Evolutionary conservation across 2,113 vertebrate genomes (phyloP), one percentile per base, ranked within the genome.

Genomic region (Bubo bubo): DNA sequence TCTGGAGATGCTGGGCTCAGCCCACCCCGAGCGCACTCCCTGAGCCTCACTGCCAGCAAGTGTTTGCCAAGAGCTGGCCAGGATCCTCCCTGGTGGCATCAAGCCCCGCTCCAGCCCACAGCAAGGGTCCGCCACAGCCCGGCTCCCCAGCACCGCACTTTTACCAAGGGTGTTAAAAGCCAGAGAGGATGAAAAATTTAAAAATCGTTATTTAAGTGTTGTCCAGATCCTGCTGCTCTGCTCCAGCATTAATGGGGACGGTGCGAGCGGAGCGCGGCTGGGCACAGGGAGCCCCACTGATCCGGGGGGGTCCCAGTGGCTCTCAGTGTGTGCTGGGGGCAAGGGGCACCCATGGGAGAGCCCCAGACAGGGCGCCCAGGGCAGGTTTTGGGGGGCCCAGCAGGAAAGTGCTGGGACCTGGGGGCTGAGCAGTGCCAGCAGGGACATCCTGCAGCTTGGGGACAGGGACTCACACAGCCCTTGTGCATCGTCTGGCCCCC

Each of bases 181-280:
- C 6, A 4, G 67, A 14, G 9, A 49, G 19, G 60, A 39, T 5
- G n/a, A 37, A 76, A 76, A 49, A 76, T 32, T n/a, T 45, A 49
- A 37, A 62, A 62, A 50, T 8, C 6, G 8, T 14, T 34, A 5
- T 41, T n/a, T 32, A 30, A 53, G 27, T 7, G 9, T 14, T 34
- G 75, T 45, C 28, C 6, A 4, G 58, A 24, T 50, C 27, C 28
- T 14, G n/a, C 59, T 41, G 59, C 35, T 22, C 32, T 10, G 63
- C 8, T 45, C 49, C 9, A 24, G 11, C 3, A 2, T 26, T 14
- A 8, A 16, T 2, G 16, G 64, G n/a, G 35, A 28, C 3, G 7
- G 47, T 14, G 53, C 6, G 34, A 37, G 52, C 26, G 5, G 21
- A 27, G 50, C 8, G 10, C 12, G 26, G 47, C 9, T 9, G 8